A percentile compares a stretch with the other conserved stretches of the same genome.
phyloP scores from a whole-genome alignment of 2,113 vertebrate species.

The Xerus inauris region DNA sequence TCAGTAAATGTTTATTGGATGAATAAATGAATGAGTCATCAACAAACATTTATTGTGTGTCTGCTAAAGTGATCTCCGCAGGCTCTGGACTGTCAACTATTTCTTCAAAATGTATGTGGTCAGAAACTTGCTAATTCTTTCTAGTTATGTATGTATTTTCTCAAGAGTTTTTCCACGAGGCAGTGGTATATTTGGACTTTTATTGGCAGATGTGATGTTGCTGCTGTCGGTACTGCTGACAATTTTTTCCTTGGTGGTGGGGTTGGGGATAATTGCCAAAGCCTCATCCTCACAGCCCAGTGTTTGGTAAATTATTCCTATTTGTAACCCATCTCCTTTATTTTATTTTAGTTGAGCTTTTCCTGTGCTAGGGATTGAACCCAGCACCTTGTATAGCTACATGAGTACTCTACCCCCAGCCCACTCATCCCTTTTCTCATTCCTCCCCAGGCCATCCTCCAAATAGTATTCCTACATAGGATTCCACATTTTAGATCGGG shows the following conservation, averaged over 20 bases:
- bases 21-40: slow-evolving; percentile 64
- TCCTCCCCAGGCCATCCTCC: neutral
- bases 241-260: neutral
- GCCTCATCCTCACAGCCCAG: neutral
- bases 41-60: slow-evolving; percentile 63
- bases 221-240: slow-evolving; percentile 2
- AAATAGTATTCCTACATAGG: slow-evolving; percentile 32
- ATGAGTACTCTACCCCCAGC: no score
- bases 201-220: slow-evolving; percentile 11
- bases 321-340: neutral
- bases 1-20: slow-evolving; percentile 73
- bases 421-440: neutral
- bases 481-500: neutral
- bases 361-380: neutral
- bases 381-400: no score
- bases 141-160: neutral
- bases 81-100: slow-evolving; percentile 41
- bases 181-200: slow-evolving; percentile 36
- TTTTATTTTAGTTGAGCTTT: neutral
- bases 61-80: slow-evolving; percentile 59
- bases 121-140: slow-evolving; percentile 24
- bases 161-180: neutral
- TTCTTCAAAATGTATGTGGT: slow-evolving; percentile 47
- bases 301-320: slow-evolving; percentile 8
- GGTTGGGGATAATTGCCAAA: neutral